Evolutionary conservation across 2,797 vertebrate species (phyloP), one percentile per base, ranked within the genome.

Genomic region (Labroides dimidiatus): DNA sequence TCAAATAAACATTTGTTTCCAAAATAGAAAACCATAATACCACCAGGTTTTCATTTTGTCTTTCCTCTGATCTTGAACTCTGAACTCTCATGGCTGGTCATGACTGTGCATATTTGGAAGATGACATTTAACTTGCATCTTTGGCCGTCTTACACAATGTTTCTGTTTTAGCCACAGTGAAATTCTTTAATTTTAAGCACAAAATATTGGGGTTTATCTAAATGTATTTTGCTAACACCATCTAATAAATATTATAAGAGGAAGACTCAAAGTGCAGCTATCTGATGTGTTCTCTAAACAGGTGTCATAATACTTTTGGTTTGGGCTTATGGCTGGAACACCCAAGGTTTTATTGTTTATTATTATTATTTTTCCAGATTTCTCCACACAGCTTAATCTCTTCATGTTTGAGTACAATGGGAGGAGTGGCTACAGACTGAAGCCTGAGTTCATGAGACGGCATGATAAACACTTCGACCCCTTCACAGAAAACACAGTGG

Each of bases 331-430:
- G 13, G 1, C 10, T 12, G 3, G 12, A 3, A 39, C 11, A 8
- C 5, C 39, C 4, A 54, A 19, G 7, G 36, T 37, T 37, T 17
- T n/a, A 11, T 20, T 10, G 20, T 4, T 20, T 12, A 58, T 20
- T 41, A 0, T 24, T 6, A 16, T 48, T 36, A n/a, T 42, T 4
- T n/a, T 72, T 77, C 24, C 91, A 99, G 98, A 99, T 86, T 89
- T 99, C 75, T 95, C 96, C 84, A 99, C 95, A 97, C 98, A 99
- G 92, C 95, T 99, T 73, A 99, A 99, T 81, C 96, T 98, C 94
- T 97, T 97, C 52, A 96, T 97, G 96, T 99, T 96, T 0, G 98
- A 99, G 82, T 98, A 98, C 90, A 99, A 99, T 17, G 96, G 98
- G 2, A 97, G 97, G 69, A 96, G 96, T 12, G 98, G 98, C 69